phyloP scores from a whole-genome alignment of 2,113 vertebrate species.

The Pipa parva region DNA sequence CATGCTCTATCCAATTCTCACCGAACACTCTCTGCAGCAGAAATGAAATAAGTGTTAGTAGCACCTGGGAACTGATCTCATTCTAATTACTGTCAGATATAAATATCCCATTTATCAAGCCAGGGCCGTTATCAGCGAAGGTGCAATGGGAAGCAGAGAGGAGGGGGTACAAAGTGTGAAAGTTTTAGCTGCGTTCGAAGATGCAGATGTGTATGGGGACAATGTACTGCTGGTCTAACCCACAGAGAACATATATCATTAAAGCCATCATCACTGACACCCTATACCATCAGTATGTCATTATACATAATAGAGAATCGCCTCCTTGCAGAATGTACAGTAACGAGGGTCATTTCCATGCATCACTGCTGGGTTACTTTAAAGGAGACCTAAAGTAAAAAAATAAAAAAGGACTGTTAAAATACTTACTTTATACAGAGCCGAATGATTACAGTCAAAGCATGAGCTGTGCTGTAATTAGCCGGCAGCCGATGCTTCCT shows the following conservation, averaged over 20 bases:
- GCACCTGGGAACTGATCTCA: constrained; percentile 34
- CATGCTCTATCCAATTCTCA: background rate
- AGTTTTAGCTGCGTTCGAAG: background rate
- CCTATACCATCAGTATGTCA: constrained; percentile 10
- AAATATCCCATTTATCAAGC: constrained; percentile 37
- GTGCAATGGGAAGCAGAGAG: background rate
- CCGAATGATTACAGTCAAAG: no score
- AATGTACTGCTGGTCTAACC: constrained; percentile 5
- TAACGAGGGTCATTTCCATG: no score
- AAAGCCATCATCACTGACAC: constrained; percentile 15
- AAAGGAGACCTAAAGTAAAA: no score
- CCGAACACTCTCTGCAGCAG: constrained; percentile 6
- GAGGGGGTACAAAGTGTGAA: background rate
- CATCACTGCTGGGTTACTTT: no score
- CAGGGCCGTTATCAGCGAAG: background rate
- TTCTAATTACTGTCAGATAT: constrained; percentile 38
- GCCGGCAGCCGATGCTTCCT: no score
- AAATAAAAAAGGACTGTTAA: no score
- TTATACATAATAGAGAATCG: constrained; percentile 7
- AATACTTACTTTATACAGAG: no score
- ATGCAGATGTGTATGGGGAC: constrained; percentile 1
- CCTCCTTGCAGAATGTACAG: no score
- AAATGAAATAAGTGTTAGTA: constrained; percentile 19
- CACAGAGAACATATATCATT: constrained; percentile 8
- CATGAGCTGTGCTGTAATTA: no score